These are phyloP conservation scores for Chromobotia macracanthus DNA, from an alignment of 2,797 vertebrate genomes.

Conservation along the genomic window DNA sequence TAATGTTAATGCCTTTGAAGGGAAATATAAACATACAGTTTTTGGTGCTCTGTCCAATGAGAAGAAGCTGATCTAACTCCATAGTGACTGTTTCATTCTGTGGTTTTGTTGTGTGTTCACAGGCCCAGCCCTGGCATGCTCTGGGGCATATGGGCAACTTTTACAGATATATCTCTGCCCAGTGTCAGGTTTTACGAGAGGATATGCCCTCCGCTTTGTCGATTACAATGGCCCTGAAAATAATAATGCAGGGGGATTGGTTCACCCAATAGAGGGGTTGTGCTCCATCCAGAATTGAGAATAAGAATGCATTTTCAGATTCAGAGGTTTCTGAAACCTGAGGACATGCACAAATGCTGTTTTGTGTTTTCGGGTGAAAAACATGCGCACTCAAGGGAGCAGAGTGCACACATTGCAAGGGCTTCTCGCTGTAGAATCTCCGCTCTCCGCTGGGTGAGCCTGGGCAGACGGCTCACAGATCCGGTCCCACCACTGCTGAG, in stretches of 20 bases:
- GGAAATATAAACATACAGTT: conserved; percentile 31
- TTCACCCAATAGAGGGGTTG: neutral
- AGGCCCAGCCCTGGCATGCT: neutral
- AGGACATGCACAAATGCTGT: too few species aligned
- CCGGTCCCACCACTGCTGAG: too few species aligned
- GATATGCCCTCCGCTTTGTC: conserved; percentile 48
- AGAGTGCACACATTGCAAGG: too few species aligned
- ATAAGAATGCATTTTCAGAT: neutral
- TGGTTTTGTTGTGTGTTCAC: conserved; percentile 29
- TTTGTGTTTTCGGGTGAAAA: too few species aligned
- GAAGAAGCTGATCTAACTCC: conserved; percentile 40
- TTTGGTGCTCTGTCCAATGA: conserved; percentile 13
- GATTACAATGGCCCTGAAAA: conserved; percentile 48
- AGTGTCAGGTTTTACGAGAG: conserved; percentile 51
- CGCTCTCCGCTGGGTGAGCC: too few species aligned
- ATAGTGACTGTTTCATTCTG: conserved; percentile 31
- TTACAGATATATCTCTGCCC: conserved; percentile 43
- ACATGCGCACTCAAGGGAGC: too few species aligned
- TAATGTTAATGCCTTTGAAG: conserved; percentile 27
- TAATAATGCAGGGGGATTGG: conserved; percentile 21
- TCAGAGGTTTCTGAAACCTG: conserved; percentile 1
- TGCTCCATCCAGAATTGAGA: neutral
- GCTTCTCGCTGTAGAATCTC: too few species aligned
- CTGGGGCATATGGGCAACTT: conserved; percentile 13
- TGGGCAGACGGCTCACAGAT: too few species aligned